Evolutionary conservation across 2,113 vertebrate species (phyloP), one percentile per base, ranked within the genome.

Genomic region (Colius striatus): DNA sequence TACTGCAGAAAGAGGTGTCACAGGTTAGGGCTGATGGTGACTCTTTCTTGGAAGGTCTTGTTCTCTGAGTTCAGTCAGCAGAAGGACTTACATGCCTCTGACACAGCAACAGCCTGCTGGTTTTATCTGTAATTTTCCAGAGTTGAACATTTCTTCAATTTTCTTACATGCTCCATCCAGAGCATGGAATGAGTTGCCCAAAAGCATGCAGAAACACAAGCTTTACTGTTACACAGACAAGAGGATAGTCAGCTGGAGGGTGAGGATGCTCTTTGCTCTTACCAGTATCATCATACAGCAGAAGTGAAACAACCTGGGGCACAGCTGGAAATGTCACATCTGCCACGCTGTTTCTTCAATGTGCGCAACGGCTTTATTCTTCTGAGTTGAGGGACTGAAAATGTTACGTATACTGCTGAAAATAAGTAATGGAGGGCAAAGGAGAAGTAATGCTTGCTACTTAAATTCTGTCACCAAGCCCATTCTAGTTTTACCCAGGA

Each of bases 331-430:
- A 98, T 3, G 97, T 98, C 47, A 98, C 98, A 34, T 98, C 98
- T 45, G 98, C 98, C 71, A 98, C 95, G 19, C 97, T 98, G 95
- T 98, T 97, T 98, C 98, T 95, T 99, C 98, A 66, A 98, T 98
- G 96, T 98, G 98, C 60, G 98, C 97, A 50, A 98, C 98, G 68
- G 98, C 98, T 95, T 98, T 98, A 96, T 87, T 98, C 98, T 98
- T 98, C 98, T 98, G 55, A 72, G 38, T 72, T 19, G 58, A 58
- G 41, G 73, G 18, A 76, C 34, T 36, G 18, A 87, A 73, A 71
- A 45, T 16, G 15, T 63, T 75, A 57, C 6, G 8, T 25, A 51
- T 18, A 36, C 5, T 53, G 36, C 34, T 82, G 45, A 74, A 86
- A 62, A 87, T 23, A 50, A 58, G 54, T 26, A 30, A 23, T 5